Conservation (phyloP, 2,797 vertebrate species). For the Muscicapa striata region DNA sequence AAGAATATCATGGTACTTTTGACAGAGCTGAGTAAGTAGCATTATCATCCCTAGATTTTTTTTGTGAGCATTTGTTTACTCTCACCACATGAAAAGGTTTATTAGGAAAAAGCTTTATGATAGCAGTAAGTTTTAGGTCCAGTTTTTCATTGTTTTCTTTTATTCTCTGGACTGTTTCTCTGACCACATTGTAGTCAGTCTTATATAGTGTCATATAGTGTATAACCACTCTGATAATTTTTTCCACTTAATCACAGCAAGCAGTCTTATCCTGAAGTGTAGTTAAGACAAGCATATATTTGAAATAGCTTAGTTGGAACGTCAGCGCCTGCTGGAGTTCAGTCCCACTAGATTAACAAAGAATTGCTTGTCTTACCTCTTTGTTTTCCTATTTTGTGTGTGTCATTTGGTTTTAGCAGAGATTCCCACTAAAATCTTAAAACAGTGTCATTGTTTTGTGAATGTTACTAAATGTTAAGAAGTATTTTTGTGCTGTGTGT, state of each 20-base stretch:
- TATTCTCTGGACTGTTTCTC: background rate
- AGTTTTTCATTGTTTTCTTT: background rate
- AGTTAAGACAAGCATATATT: conserved; percentile 40
- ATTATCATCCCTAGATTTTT: background rate
- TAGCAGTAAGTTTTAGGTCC: background rate
- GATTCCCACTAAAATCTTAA: background rate
- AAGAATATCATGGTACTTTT: background rate
- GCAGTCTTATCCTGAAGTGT: conserved; percentile 40
- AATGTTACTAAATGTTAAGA: background rate
- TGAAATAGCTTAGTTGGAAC: conserved; percentile 40
- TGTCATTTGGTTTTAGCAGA: conserved; percentile 3
- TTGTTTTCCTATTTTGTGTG: background rate
- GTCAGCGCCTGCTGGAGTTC: conserved; percentile 58
- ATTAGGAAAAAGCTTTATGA: background rate
- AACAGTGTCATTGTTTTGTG: background rate
- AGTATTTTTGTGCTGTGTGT: conserved; percentile 19
- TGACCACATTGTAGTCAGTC: background rate
- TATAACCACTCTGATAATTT: conserved; percentile 25
- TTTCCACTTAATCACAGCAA: conserved; percentile 57
- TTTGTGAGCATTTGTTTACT: background rate
- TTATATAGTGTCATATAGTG: conserved; percentile 17
- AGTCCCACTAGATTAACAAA: conserved; percentile 40
- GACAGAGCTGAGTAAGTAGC: background rate
- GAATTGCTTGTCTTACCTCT: conserved; percentile 26
- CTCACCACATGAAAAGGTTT: background rate